Evolutionary conservation across 2,797 vertebrate species (phyloP).

Genomic region (Alfaro cultratus): DNA sequence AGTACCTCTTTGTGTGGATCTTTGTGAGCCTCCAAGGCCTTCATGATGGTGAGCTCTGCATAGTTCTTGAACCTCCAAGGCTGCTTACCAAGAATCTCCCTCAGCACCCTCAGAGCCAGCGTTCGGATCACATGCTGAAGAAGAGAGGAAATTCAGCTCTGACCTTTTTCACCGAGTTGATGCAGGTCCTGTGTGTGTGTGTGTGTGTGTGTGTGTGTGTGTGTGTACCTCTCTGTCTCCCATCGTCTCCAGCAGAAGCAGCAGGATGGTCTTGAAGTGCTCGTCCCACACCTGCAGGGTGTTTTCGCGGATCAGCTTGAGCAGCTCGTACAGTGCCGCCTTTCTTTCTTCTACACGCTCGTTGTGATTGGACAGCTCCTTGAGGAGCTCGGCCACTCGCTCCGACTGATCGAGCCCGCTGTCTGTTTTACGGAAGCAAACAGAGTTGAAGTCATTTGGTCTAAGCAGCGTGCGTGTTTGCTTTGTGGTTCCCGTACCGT

Average conservation of each 20-base stretch:
- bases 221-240: constrained; percentile 91
- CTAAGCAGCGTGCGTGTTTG: not conserved
- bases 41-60: constrained; percentile 97
- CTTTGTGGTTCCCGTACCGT: constrained; percentile 79
- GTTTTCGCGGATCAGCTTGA: constrained; percentile 93
- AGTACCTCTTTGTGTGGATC: constrained; percentile 96
- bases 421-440: constrained; percentile 74
- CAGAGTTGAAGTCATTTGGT: too few relatives aligned
- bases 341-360: constrained; percentile 96
- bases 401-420: constrained; percentile 92
- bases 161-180: too few relatives aligned
- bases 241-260: constrained; percentile 94
- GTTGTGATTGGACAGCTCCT: constrained; percentile 96
- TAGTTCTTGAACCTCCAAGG: constrained; percentile 98
- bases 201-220: not conserved
- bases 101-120: constrained; percentile 93
- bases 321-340: constrained; percentile 90
- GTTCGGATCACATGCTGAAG: constrained; percentile 92
- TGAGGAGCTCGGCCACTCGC: constrained; percentile 93
- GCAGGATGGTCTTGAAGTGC: constrained; percentile 97
- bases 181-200: not conserved
- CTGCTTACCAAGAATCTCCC: constrained; percentile 94
- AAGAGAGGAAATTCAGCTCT: not conserved
- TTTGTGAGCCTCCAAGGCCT: constrained; percentile 95
- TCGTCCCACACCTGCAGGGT: constrained; percentile 97